Conservation (phyloP, 2,113 vertebrate species). For the Ophthalmolycus amberensis region DNA sequence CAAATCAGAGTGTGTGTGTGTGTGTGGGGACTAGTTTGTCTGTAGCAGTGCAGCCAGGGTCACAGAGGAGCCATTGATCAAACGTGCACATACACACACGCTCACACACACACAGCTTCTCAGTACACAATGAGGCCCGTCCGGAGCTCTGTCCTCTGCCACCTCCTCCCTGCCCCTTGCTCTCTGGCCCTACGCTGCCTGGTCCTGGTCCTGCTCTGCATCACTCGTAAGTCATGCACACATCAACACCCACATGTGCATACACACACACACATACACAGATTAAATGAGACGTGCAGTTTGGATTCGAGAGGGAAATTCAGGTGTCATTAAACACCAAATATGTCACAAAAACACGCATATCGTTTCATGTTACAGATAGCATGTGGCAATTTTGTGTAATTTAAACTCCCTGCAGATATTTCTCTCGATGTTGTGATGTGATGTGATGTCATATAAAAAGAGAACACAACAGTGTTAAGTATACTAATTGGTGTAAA, state of each 20-base stretch:
- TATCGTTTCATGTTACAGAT: constrained; percentile 9
- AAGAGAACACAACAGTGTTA: constrained; percentile 12
- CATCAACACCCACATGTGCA: constrained; percentile 21
- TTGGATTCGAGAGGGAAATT: constrained; percentile 39
- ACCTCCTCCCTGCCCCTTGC: constrained; percentile 63
- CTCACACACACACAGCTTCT: constrained; percentile 44
- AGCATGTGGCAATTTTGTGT: not conserved
- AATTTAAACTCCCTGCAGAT: constrained; percentile 32
- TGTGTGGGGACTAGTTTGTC: constrained; percentile 46
- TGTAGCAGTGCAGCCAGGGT: constrained; percentile 61
- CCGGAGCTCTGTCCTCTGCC: constrained; percentile 71
- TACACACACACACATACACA: constrained; percentile 7
- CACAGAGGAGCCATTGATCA: constrained; percentile 84
- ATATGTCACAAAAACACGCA: constrained; percentile 31
- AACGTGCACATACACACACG: constrained; percentile 50
- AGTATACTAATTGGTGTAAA: constrained; percentile 44
- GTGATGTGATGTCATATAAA: constrained; percentile 15
- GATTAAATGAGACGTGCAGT: constrained; percentile 42
- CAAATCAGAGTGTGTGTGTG: constrained; percentile 38
- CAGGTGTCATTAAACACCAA: constrained; percentile 43
- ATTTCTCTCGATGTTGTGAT: constrained; percentile 5
- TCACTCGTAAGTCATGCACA: constrained; percentile 79
- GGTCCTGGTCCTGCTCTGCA: constrained; percentile 78
- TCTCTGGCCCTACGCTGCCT: constrained; percentile 69
- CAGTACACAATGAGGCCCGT: constrained; percentile 82